These are phyloP conservation scores for Paramisgurnus dabryanus DNA, from an alignment of 2,113 vertebrate species.

Conservation along the genomic window DNA sequence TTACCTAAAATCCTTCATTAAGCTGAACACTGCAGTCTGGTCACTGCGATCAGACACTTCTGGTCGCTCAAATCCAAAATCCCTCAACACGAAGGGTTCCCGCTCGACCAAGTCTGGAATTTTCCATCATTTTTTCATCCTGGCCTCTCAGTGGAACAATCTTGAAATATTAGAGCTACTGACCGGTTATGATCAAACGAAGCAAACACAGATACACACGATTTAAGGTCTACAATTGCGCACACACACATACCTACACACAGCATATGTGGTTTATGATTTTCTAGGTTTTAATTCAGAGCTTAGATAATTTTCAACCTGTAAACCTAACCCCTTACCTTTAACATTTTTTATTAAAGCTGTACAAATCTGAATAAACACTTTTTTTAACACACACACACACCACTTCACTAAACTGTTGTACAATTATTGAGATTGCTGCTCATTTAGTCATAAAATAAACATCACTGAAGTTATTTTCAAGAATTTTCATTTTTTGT, in stretches of 20 bases:
- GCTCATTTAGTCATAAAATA: too few species aligned
- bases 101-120: slow-evolving; percentile 14
- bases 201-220: not conserved
- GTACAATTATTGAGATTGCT: too few species aligned
- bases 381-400: too few species aligned
- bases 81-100: not conserved
- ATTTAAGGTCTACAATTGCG: not conserved
- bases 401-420: too few species aligned
- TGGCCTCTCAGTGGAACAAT: not conserved
- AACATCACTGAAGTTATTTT: too few species aligned
- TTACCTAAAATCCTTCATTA: slow-evolving; percentile 28
- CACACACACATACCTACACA: not conserved
- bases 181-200: not conserved
- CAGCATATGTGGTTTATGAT: too few species aligned
- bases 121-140: not conserved
- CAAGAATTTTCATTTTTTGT: too few species aligned
- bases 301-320: too few species aligned
- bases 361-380: too few species aligned
- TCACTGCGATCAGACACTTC: not conserved
- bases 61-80: not conserved
- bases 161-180: not conserved
- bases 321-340: too few species aligned
- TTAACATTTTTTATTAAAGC: too few species aligned
- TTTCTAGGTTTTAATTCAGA: too few species aligned
- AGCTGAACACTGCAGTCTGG: slow-evolving; percentile 3